Evolutionary conservation across 2,888 invertebrate genomes (phyloP).

Genomic region (Dolichopus griseipennis): DNA sequence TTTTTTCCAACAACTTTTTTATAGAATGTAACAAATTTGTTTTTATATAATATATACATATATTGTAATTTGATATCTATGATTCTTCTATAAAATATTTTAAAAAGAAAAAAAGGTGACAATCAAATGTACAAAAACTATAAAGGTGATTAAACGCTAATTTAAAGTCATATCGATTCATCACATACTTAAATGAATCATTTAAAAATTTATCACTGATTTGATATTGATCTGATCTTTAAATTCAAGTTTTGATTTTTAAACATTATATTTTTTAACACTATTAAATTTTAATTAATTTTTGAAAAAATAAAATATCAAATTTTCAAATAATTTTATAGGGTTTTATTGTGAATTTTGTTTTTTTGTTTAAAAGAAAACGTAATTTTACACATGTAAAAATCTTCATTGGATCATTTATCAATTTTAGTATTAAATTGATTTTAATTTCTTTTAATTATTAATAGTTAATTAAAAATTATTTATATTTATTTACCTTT

Average conservation of each 20-base stretch:
- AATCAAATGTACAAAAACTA: too few relatives aligned
- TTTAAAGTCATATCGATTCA: too few relatives aligned
- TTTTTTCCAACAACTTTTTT: too few relatives aligned
- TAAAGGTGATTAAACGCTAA: too few relatives aligned
- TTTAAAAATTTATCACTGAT: neutral
- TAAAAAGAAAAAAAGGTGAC: too few relatives aligned
- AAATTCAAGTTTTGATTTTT: neutral
- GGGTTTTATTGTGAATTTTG: neutral
- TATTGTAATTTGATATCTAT: too few relatives aligned
- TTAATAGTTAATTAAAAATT: neutral
- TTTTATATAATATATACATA: too few relatives aligned
- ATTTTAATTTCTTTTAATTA: neutral
- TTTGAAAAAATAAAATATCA: neutral
- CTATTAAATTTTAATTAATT: neutral
- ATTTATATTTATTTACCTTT: neutral
- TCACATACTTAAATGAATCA: too few relatives aligned
- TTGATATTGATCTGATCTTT: neutral
- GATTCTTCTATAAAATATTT: too few relatives aligned
- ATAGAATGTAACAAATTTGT: too few relatives aligned
- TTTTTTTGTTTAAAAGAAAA: neutral
- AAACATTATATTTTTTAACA: neutral
- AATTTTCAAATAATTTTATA: neutral
- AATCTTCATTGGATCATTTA: neutral
- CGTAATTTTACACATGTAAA: neutral
- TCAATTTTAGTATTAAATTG: neutral